phyloP scores from a whole-genome alignment of 2,113 vertebrate genomes.

The Rhizomys pruinosus region DNA sequence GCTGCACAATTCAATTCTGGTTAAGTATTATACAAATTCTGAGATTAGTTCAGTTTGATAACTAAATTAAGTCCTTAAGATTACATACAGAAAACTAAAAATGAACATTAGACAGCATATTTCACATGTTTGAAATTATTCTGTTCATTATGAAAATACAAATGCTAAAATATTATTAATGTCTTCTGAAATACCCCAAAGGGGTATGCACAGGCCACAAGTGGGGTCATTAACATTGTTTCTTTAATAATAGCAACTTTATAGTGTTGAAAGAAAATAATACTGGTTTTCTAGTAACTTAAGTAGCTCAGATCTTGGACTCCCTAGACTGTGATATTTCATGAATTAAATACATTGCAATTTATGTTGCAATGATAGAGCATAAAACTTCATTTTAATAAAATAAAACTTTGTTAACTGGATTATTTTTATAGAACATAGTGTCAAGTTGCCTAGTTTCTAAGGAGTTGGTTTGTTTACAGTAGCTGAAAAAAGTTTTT shows the following conservation, averaged over 20 bases:
- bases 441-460: neutral
- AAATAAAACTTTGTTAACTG: neutral
- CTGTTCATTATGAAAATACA: neutral
- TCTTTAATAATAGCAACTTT: neutral
- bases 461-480: neutral
- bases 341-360: neutral
- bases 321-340: neutral
- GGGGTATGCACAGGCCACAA: neutral
- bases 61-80: neutral
- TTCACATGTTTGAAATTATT: slow-evolving; percentile 21
- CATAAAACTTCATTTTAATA: neutral
- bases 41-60: slow-evolving; percentile 33
- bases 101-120: slow-evolving; percentile 1
- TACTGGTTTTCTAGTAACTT: neutral
- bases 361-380: neutral
- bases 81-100: neutral
- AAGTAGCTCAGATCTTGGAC: neutral
- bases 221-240: neutral
- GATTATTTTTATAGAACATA: neutral
- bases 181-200: neutral
- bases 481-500: neutral
- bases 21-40: neutral
- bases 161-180: neutral
- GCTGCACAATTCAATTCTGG: slow-evolving; percentile 3
- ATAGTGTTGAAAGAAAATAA: neutral